Base-by-base conservation (phyloP, 2,113 vertebrate genomes). In the Sphyrna mokarran region DNA sequence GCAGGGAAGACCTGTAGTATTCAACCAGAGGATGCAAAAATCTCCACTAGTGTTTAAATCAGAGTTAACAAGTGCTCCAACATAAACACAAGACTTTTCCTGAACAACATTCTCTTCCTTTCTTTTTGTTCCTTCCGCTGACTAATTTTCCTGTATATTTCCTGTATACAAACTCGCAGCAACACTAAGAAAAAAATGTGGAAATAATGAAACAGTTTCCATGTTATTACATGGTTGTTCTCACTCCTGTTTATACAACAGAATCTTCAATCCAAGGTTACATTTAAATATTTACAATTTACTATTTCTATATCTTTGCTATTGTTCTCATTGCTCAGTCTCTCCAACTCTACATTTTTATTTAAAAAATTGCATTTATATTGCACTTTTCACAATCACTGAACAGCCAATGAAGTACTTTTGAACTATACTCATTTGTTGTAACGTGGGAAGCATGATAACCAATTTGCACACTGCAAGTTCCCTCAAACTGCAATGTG, bases 141-240 rank as follows among this genome's bases (percentile, higher is more conserved):
- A 72, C 26, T 95, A 72, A 95, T 72, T 95, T 70, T 70, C 94
- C 69, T 95, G 66, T 48, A 94, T 43, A 72, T 72, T 94, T 94
- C 93, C 63, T 94, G 37, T 76, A 95, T 70, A 72, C 40, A 95
- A 54, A 70, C 40, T 33, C 11, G 40, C 11, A 76, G 23, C 13
- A 95, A 48, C 43, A 29, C 40, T 72, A 33, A 33, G 48, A 23
- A 70, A 69, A 94, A 94, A 54, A 69, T 48, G 18, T 72, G 94
- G 94, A 95, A 95, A 95, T 29, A 95, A 95, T 95, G 69, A 95
- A 95, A 54, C 68, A 95, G 40, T 95, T 95, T 95, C 94, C 68
- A 95, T 72, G 68, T 26, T 72, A 43, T 48, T 93, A 76, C 70
- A 43, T 76, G 68, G 40, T 95, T 48, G 40, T 70, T 95, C 69